These are phyloP conservation scores for Lepus europaeus DNA, from an alignment of 2,113 vertebrate species.

Conservation along the genomic window DNA sequence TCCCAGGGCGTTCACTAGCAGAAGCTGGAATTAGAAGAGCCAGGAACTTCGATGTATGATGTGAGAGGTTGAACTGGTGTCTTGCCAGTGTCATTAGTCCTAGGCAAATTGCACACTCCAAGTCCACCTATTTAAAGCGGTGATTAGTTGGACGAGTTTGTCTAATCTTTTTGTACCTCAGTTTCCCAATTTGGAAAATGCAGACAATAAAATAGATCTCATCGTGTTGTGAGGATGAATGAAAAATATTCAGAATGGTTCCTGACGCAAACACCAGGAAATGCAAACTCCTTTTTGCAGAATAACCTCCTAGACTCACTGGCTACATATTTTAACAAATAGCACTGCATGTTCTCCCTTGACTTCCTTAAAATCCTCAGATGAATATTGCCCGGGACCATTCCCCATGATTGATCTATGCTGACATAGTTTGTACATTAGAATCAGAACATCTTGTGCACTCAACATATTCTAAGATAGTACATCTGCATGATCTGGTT, in stretches of 20 bases:
- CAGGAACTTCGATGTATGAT: too few species aligned
- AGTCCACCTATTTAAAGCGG: not conserved
- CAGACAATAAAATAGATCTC: not conserved
- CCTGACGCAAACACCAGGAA: slow-evolving; percentile 1
- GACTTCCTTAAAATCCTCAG: slow-evolving; percentile 40
- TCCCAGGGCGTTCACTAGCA: too few species aligned
- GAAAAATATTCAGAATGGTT: slow-evolving; percentile 42
- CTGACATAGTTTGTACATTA: not conserved
- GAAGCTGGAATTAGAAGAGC: too few species aligned
- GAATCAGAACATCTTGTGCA: slow-evolving; percentile 33
- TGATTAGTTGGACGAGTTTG: not conserved
- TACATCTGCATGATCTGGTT: not conserved
- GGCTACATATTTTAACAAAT: not conserved
- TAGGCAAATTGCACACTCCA: too few species aligned
- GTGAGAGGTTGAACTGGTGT: too few species aligned
- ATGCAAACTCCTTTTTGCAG: slow-evolving; percentile 6
- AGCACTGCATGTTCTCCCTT: slow-evolving; percentile 1
- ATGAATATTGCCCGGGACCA: not conserved
- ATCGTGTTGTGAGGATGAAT: not conserved
- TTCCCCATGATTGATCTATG: not conserved
- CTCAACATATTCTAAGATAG: slow-evolving; percentile 9
- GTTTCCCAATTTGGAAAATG: not conserved
- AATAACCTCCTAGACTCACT: slow-evolving; percentile 16
- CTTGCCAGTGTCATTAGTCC: too few species aligned
- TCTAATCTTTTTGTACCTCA: not conserved